Base-by-base conservation (phyloP, 2,113 vertebrate species). In the Chlorocebus sabaeus region DNA sequence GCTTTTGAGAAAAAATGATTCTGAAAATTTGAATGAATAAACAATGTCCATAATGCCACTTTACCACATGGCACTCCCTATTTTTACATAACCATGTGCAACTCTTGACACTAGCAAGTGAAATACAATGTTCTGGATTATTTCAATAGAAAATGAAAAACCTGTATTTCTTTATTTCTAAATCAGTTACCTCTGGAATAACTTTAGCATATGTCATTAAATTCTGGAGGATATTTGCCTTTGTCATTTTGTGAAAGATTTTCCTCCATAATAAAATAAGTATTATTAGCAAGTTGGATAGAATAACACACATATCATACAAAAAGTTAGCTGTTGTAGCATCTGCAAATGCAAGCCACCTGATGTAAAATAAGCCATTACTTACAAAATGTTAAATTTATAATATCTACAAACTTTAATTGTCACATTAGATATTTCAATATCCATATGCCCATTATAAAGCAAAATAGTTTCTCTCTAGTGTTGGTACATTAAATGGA, bases 111-210 rank as follows among this genome's bases (percentile, higher is more conserved):
- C 8, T 78, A 48, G 12, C 4, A 95, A 75, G 11, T 83, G n/a
- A 68, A 86, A 83, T 6, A 76, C 64, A 96, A 72, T 81, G 16
- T 3, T 84, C 17, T 14, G 43, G 20, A 38, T 59, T 75, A 92
- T 43, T 93, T 90, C 67, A 83, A 18, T 52, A n/a, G 59, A 89
- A 97, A 97, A 50, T 40, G 72, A 93, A 70, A 4, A 32, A 48
- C 17, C 20, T 90, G 3, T 59, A 90, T 91, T 86, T 95, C n/a
- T 73, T 82, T 78, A 82, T 80, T 85, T 94, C n/a, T 94, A 97
- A 97, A 93, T 83, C 13, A 61, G 10, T 85, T 88, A 73, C 79
- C 18, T 95, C 75, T 88, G 30, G 40, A 93, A 79, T 73, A 85
- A 76, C 22, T 81, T 70, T 20, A 94, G 10, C 40, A 61, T 82